Evolutionary conservation across 2,888 invertebrate species (phyloP).

Genomic region (Ornithoptera priamus): DNA sequence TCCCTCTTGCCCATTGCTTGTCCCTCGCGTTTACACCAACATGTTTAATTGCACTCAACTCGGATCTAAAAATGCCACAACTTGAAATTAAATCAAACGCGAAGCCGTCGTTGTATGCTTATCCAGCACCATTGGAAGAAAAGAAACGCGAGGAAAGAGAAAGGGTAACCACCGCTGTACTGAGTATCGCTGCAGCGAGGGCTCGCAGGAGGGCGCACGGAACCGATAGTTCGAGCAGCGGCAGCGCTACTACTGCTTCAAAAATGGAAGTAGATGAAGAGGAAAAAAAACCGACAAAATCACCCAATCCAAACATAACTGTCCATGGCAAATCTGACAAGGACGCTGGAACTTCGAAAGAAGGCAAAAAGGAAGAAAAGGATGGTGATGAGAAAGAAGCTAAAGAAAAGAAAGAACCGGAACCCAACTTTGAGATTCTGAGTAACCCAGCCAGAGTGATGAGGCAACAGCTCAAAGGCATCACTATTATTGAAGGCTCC

Average conservation of each 20-base stretch:
- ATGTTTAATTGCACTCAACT: slow-evolving; percentile 95
- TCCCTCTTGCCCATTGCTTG: slow-evolving; percentile 97
- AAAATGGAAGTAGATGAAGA: slow-evolving; percentile 95
- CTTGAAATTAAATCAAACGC: slow-evolving; percentile 95
- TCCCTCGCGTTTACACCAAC: slow-evolving; percentile 98
- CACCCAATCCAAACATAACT: slow-evolving; percentile 72
- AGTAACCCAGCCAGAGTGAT: slow-evolving; percentile 97
- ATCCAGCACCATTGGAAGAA: slow-evolving; percentile 97
- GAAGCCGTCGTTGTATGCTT: slow-evolving; percentile 96
- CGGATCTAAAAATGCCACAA: slow-evolving; percentile 95
- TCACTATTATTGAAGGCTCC: slow-evolving; percentile 89
- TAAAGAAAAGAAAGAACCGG: slow-evolving; percentile 89
- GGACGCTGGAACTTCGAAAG: slow-evolving; percentile 66
- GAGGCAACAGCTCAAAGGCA: slow-evolving; percentile 91
- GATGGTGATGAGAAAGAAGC: slow-evolving; percentile 69
- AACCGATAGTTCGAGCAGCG: slow-evolving; percentile 81
- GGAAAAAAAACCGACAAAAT: slow-evolving; percentile 75
- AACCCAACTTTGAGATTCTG: slow-evolving; percentile 94
- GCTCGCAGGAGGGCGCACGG: slow-evolving; percentile 91
- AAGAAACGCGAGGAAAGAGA: slow-evolving; percentile 99
- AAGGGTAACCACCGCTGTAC: slow-evolving; percentile 97
- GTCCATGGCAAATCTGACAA: slow-evolving; percentile 76
- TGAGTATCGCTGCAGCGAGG: slow-evolving; percentile 95
- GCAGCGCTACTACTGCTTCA: slow-evolving; percentile 81
- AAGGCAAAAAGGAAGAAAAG: slow-evolving; percentile 74